Evolutionary conservation across 2,888 invertebrate genomes (phyloP).

Genomic region (Eupithecia tripunctaria): DNA sequence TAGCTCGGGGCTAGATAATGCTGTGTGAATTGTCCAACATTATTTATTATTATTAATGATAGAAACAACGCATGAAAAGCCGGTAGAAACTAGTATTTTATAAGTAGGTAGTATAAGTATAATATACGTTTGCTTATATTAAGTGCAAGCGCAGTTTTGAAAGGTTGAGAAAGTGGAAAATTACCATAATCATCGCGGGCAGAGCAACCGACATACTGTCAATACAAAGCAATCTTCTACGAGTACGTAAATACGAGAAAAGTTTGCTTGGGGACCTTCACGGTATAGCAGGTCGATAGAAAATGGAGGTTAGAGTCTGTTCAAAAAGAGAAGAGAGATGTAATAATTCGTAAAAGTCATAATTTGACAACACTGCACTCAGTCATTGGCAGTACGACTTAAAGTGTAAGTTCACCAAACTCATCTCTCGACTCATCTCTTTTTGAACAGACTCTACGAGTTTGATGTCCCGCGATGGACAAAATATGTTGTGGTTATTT

Average conservation of each 20-base stretch:
- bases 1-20: too few species aligned
- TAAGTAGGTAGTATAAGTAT: not conserved
- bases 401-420: too few species aligned
- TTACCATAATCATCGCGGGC: constrained; percentile 57
- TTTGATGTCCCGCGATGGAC: not conserved
- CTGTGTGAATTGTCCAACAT: too few species aligned
- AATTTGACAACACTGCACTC: too few species aligned
- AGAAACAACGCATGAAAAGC: not conserved
- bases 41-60: too few species aligned
- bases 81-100: not conserved
- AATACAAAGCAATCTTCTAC: constrained; percentile 21
- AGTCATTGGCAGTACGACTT: too few species aligned
- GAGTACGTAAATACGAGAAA: not conserved
- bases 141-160: constrained; percentile 17
- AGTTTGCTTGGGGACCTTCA: not conserved
- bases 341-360: too few species aligned
- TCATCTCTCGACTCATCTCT: too few species aligned
- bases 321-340: too few species aligned
- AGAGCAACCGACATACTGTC: constrained; percentile 24
- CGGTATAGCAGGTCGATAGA: too few species aligned
- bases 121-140: constrained; percentile 1
- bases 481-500: not conserved
- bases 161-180: constrained; percentile 74
- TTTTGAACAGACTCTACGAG: too few species aligned
- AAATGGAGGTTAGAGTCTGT: too few species aligned